phyloP scores from a whole-genome alignment of 1,140 invertebrate genomes.

The Thaumetopoea pityocampa region DNA sequence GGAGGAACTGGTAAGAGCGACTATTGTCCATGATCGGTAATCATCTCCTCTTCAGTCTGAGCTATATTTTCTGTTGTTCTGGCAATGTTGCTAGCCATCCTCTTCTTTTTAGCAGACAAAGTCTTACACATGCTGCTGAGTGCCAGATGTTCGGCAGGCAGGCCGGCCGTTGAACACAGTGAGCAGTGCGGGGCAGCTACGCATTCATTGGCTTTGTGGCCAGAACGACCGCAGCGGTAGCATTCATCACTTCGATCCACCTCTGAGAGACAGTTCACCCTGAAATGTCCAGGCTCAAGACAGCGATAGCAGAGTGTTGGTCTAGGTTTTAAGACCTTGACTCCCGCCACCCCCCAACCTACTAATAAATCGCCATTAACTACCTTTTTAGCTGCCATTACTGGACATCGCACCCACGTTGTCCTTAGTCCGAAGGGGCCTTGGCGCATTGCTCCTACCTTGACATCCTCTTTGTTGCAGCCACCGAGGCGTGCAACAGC shows the following conservation, averaged over 20 bases:
- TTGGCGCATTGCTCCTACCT: neutral
- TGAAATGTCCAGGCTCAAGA: no score
- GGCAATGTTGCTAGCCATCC: neutral
- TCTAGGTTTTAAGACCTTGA: no score
- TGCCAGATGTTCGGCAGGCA: neutral
- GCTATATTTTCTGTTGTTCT: neutral
- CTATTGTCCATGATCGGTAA: neutral
- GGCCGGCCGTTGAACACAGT: neutral
- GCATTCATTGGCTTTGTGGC: neutral
- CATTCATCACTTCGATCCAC: slow-evolving; percentile 9
- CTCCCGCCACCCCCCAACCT: no score
- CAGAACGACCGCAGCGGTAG: slow-evolving; percentile 3
- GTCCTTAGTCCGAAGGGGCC: no score
- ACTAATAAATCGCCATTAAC: no score
- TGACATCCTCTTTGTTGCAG: no score
- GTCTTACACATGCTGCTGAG: neutral
- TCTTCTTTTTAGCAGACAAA: neutral
- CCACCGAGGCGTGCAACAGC: no score
- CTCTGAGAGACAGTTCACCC: no score
- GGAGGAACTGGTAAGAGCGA: neutral
- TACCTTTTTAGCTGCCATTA: no score
- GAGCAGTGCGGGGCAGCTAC: neutral
- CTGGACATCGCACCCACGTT: no score
- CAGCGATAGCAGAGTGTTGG: no score
- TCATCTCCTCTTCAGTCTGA: neutral